phyloP scores from a whole-genome alignment of 1,140 invertebrate species.

The Pseudomyrmex pallidus region DNA sequence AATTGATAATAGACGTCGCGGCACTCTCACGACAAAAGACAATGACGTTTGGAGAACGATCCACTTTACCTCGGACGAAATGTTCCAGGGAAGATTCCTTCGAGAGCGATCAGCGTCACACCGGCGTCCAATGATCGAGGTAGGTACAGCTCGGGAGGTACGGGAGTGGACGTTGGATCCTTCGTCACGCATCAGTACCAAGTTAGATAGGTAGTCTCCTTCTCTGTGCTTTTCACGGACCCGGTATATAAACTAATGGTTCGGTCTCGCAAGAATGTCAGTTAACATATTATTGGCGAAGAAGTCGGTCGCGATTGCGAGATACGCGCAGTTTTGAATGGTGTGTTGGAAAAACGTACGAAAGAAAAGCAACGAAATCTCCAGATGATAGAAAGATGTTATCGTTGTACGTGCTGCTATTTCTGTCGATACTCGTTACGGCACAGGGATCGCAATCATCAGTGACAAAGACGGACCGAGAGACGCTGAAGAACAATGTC shows the following conservation, averaged over 20 bases:
- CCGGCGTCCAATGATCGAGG: conserved; percentile 68
- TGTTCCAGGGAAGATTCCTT: conserved; percentile 42
- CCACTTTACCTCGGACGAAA: conserved; percentile 54
- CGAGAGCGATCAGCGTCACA: conserved; percentile 6
- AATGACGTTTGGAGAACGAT: conserved; percentile 29
- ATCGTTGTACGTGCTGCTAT: conserved; percentile 41
- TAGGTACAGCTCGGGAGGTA: conserved; percentile 48
- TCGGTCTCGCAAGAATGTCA: conserved; percentile 63
- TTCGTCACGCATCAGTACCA: conserved; percentile 82
- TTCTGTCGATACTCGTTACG: conserved; percentile 49
- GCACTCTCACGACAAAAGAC: conserved; percentile 22
- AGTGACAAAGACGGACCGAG: conserved; percentile 11
- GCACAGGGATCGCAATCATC: conserved; percentile 54
- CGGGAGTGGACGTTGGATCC: conserved; percentile 72
- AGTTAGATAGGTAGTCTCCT: conserved; percentile 78
- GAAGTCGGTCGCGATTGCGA: conserved; percentile 31
- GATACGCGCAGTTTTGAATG: conserved; percentile 16
- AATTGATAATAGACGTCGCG: conserved; percentile 50
- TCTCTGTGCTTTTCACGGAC: conserved; percentile 71
- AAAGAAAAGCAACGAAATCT: neutral
- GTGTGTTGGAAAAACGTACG: neutral
- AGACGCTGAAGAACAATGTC: conserved; percentile 1
- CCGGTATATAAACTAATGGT: conserved; percentile 81
- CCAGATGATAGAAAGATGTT: conserved; percentile 59
- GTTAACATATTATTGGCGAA: conserved; percentile 70